Evolutionary conservation across 2,113 vertebrate species (phyloP), one percentile per base, ranked within the genome.

Genomic region (Aegotheles bennettii): DNA sequence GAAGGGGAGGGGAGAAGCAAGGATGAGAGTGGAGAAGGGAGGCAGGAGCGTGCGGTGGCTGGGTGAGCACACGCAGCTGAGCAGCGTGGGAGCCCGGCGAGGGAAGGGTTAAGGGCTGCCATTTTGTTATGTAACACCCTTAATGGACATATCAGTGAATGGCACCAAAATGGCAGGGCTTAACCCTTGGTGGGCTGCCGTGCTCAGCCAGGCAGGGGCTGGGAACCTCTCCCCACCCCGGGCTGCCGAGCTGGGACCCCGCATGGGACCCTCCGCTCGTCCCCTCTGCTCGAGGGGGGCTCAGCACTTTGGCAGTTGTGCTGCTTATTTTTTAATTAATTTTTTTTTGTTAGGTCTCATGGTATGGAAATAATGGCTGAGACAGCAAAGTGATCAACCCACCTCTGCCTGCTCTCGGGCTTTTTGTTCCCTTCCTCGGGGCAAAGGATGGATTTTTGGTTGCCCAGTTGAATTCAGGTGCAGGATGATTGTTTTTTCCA

Each of bases 41-140:
- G 19, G 48, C 48, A 48, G 48, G n/a, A n/a, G n/a, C n/a, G n/a
- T n/a, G n/a, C n/a, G n/a, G n/a, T 10, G 89, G n/a, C 92, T n/a
- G 31, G 40, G 45, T 38, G 65, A 54, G 74, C 60, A 67, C 80
- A 45, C 38, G 47, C 70, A 42, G 83, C 80, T 21, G 56, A 90
- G 81, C 63, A 40, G 59, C 59, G 47, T 81, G 83, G 87, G 67
- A 95, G 64, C 79, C 86, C 56, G 96, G 98, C 95, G 95, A 97
- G 97, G 91, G 94, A 98, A 98, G 98, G 98, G 98, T 99, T 99
- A 99, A 99, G 97, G 95, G 96, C 98, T 98, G 98, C 98, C 98
- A 99, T 99, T 99, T 99, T 98, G 98, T 99, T 99, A 98, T 98
- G 98, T 98, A 99, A 99, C 98, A 98, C 98, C 96, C 98, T 98